Percentiles rank a stretch among this genome's conserved stretches.
Conservation (phyloP, 2,113 vertebrate genomes). For the Tamias sibiricus region DNA sequence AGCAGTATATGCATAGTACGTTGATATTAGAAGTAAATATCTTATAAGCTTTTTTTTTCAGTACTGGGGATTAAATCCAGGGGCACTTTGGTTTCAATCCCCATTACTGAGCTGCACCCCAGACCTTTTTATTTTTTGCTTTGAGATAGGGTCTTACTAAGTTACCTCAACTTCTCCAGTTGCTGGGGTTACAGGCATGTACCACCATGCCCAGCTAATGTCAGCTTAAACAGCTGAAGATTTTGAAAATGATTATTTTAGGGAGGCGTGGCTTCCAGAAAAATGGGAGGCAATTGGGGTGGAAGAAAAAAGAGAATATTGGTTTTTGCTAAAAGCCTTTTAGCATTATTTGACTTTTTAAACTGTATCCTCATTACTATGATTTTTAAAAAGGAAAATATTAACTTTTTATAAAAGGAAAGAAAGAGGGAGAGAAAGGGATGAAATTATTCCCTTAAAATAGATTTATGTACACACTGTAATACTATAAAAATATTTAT, state of each 20-base stretch:
- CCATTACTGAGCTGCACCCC: too few species aligned
- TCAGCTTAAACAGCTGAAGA: neutral
- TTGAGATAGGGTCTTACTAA: too few species aligned
- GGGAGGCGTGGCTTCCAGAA: neutral
- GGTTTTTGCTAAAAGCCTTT: slow-evolving; percentile 36
- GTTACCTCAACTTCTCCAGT: too few species aligned
- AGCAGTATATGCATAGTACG: slow-evolving; percentile 3
- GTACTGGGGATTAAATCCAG: too few species aligned
- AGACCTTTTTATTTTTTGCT: too few species aligned
- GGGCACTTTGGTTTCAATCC: too few species aligned
- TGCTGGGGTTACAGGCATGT: too few species aligned
- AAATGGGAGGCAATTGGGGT: neutral
- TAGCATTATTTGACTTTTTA: slow-evolving; percentile 59
- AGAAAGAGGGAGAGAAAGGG: neutral
- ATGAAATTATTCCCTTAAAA: slow-evolving; percentile 36
- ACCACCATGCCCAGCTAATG: neutral
- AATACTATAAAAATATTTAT: slow-evolving; percentile 55
- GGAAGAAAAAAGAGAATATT: slow-evolving; percentile 26
- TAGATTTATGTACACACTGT: neutral
- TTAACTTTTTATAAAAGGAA: slow-evolving; percentile 13
- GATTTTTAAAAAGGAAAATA: neutral
- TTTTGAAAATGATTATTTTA: slow-evolving; percentile 30
- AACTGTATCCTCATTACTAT: slow-evolving; percentile 4
- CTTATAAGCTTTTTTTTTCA: too few species aligned
- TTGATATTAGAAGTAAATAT: slow-evolving; percentile 11